Percentiles rank a stretch among this genome's conserved stretches.
These are phyloP conservation scores for Callimico goeldii DNA, from an alignment of 2,797 vertebrate genomes.

Conservation along the genomic window DNA sequence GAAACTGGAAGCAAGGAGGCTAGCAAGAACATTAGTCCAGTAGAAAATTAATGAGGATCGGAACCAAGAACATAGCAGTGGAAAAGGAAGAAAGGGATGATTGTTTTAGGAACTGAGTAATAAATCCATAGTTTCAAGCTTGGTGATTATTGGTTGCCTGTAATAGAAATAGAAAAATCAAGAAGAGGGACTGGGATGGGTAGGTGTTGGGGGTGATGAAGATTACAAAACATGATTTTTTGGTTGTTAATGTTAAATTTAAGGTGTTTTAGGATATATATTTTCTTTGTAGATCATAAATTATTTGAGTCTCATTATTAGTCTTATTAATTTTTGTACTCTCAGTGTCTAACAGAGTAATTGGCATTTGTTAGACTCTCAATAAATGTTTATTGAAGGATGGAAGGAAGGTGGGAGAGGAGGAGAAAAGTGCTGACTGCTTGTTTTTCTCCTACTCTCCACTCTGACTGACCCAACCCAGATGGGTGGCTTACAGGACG, in stretches of 20 bases:
- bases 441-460: background rate
- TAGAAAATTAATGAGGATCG: constrained; percentile 46
- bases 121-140: constrained; percentile 35
- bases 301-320: background rate
- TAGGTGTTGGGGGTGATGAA: background rate
- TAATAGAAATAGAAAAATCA: constrained; percentile 26
- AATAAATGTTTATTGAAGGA: background rate
- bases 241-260: background rate
- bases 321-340: constrained; percentile 2
- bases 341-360: constrained; percentile 19
- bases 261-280: background rate
- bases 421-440: background rate
- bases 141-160: background rate
- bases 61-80: background rate
- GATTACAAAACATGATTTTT: background rate
- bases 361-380: background rate
- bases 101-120: constrained; percentile 47
- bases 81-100: background rate
- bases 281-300: background rate
- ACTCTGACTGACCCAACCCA: background rate
- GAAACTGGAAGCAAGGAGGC: constrained; percentile 16
- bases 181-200: background rate
- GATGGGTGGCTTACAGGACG: background rate
- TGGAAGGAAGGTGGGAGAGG: background rate
- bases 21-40: constrained; percentile 16